A percentile compares a stretch with the other conserved stretches of the same genome.
Evolutionary conservation across 2,888 invertebrate genomes (phyloP).

Genomic region (Hanleya hanleyi): DNA sequence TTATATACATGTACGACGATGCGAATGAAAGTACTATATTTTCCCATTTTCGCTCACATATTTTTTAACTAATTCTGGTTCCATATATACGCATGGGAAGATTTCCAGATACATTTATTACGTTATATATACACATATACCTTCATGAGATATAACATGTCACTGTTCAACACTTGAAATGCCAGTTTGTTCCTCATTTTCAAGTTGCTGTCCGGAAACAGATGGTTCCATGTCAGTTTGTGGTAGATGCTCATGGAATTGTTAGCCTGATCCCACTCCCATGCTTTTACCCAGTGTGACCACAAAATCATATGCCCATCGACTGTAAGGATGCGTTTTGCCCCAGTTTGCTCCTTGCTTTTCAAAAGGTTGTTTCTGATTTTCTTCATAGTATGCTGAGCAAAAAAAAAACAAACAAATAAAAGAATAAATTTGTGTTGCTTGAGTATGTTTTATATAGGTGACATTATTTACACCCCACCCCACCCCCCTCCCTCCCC

Average conservation of each 20-base stretch:
- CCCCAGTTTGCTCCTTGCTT: neutral
- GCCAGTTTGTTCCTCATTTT: neutral
- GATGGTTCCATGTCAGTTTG: neutral
- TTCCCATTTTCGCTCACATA: too few relatives aligned
- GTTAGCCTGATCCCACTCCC: neutral
- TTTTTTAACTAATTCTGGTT: too few relatives aligned
- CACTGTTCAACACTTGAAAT: neutral
- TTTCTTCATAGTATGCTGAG: neutral
- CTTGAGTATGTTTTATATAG: too few relatives aligned
- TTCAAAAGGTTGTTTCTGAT: neutral
- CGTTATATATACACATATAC: neutral
- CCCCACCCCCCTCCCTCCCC: too few relatives aligned
- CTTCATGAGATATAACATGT: neutral
- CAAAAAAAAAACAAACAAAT: neutral
- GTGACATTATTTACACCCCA: too few relatives aligned
- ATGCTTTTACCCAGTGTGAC: neutral
- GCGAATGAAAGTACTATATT: too few relatives aligned
- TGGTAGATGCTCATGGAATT: neutral
- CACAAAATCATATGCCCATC: neutral
- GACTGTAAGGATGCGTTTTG: neutral
- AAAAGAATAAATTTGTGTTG: too few relatives aligned
- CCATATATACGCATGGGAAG: too few relatives aligned
- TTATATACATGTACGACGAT: too few relatives aligned
- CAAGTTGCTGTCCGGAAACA: neutral
- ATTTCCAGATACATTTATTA: neutral